Conservation (phyloP, 2,888 invertebrate species). For the Drosophila ustulata region DNA sequence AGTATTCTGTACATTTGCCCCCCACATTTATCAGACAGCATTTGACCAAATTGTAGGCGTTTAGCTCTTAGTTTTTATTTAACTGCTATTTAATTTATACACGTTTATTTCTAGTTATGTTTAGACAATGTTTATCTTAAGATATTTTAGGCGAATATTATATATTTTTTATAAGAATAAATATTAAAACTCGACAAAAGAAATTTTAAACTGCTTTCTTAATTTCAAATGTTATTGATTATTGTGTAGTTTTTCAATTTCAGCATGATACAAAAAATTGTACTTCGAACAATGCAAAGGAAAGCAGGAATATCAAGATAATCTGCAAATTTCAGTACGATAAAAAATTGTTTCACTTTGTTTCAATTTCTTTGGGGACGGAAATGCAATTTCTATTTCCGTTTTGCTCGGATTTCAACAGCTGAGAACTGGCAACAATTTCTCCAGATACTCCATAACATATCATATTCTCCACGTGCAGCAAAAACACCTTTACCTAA, state of each 20-base stretch:
- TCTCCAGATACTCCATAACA: constrained; percentile 19
- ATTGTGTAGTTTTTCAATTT: background rate
- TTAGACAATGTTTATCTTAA: constrained; percentile 61
- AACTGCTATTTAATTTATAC: constrained; percentile 42
- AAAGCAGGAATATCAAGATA: background rate
- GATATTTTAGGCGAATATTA: constrained; percentile 30
- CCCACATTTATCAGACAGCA: constrained; percentile 61
- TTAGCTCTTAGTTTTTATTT: constrained; percentile 47
- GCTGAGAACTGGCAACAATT: background rate
- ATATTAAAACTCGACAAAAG: constrained; percentile 27
- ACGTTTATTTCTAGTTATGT: constrained; percentile 26
- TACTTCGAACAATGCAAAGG: background rate
- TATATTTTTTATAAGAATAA: constrained; percentile 42
- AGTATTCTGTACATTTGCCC: constrained; percentile 63
- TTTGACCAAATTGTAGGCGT: constrained; percentile 62
- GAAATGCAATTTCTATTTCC: constrained; percentile 7
- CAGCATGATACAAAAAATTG: background rate
- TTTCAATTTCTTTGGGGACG: background rate
- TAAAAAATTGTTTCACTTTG: background rate
- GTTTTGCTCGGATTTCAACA: constrained; percentile 30
- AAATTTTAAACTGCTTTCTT: constrained; percentile 15
- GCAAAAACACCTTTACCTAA: constrained; percentile 54
- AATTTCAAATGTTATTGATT: background rate
- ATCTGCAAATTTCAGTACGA: background rate
- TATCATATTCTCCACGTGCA: constrained; percentile 30